Evolutionary conservation across 2,797 vertebrate species (phyloP), one percentile per base, ranked within the genome.

Genomic region (Gymnodraco acuticeps): DNA sequence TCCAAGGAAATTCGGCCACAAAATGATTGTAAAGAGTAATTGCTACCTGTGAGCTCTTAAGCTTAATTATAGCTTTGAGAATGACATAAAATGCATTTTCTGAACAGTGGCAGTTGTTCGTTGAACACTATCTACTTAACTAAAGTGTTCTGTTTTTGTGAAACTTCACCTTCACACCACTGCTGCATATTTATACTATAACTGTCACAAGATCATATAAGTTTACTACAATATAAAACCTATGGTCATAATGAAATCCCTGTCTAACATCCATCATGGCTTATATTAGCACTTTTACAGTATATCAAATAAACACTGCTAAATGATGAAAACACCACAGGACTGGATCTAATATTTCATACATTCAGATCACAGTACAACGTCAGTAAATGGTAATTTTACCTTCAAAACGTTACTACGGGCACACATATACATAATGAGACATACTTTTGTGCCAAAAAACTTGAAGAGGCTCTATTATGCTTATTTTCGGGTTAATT

Each of bases 21-120:
- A 61, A 61, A 15, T 27, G 42, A 38, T 38, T 38, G 1, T 9
- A 38, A 38, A 9, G 8, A 45, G 42, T 60, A 61, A 61, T 42
- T 64, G 41, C n/a, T 38, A 20, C 48, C 48, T 45, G 33, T 43
- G 16, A 51, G 13, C 33, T 65, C 5, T 51, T 42, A 45, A 23
- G 23, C 23, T 53, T 62, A 23, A 68, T 68, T 63, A 53, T 8
- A 69, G 38, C 16, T 51, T 46, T 13, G 5, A 51, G 55, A 50
- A 63, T 52, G 7, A 38, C 27, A 54, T 45, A 16, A 48, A 43
- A 55, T 4, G 4, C 1, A 56, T 48, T 51, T 50, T 10, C 51
- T 46, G 52, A 46, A 16, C 55, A 17, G 59, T 8, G 38, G 13
- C 48, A 47, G n/a, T 19, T 50, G 14, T 10, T 72, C 20, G 16